Percentiles rank a stretch among this genome's conserved stretches.
These are phyloP conservation scores for Pachliopta kotzebuea DNA, from an alignment of 2,888 invertebrate genomes.

Conservation along the genomic window DNA sequence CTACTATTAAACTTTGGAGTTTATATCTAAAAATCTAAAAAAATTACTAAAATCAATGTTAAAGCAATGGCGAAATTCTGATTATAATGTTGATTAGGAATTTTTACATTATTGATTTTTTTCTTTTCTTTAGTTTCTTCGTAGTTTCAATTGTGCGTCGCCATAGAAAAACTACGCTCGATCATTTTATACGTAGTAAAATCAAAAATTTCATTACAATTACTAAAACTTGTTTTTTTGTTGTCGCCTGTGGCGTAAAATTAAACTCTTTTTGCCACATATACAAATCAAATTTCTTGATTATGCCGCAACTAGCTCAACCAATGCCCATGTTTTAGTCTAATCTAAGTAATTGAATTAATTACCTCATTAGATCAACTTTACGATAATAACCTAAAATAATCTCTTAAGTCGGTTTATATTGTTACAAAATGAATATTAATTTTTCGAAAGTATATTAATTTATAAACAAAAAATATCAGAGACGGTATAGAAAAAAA, in stretches of 20 bases:
- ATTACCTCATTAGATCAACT: background rate
- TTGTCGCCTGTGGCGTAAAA: background rate
- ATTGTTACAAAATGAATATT: too few relatives aligned
- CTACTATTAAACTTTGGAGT: background rate
- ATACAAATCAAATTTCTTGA: background rate
- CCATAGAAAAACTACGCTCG: background rate
- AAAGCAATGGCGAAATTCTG: too few relatives aligned
- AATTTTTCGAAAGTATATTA: too few relatives aligned
- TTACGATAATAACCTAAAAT: background rate
- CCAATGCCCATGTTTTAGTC: background rate
- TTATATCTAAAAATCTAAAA: too few relatives aligned
- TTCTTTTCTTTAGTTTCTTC: background rate
- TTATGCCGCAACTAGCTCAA: too few relatives aligned
- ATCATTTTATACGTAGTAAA: constrained; percentile 1
- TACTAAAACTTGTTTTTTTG: background rate
- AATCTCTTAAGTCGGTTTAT: too few relatives aligned
- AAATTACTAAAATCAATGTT: too few relatives aligned
- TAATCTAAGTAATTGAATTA: background rate
- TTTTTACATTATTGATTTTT: background rate
- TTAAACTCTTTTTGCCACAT: background rate
- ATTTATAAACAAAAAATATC: too few relatives aligned
- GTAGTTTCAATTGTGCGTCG: background rate
- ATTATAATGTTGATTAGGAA: background rate
- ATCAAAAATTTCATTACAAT: background rate
- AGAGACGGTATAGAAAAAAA: too few relatives aligned